Evolutionary conservation across 2,113 vertebrate genomes (phyloP).

Genomic region (Hiodon tergisus): DNA sequence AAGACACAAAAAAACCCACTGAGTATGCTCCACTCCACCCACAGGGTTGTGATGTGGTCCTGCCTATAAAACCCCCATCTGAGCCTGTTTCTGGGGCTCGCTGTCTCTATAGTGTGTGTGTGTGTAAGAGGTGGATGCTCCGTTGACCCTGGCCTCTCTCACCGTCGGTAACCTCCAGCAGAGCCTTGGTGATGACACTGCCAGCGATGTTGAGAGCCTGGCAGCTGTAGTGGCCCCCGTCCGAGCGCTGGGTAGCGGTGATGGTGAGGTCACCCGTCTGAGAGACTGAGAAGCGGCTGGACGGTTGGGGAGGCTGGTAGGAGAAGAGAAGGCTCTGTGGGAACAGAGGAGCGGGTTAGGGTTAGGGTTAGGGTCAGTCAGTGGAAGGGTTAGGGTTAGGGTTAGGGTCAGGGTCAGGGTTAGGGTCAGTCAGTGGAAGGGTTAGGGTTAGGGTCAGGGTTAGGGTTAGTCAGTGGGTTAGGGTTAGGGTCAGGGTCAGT

Average conservation of each 20-base stretch:
- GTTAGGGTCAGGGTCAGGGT: not conserved
- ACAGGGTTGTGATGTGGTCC: too few relatives aligned
- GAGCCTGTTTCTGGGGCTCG: too few relatives aligned
- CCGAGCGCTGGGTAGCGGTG: slow-evolving; percentile 82
- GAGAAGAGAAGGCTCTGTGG: slow-evolving; percentile 89
- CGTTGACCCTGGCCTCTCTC: slow-evolving; percentile 37
- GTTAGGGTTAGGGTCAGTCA: not conserved
- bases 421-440: too few relatives aligned
- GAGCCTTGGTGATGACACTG: slow-evolving; percentile 88
- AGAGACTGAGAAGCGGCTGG: slow-evolving; percentile 89
- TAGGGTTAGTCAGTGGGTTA: too few relatives aligned
- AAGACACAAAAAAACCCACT: too few relatives aligned
- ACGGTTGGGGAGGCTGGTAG: slow-evolving; percentile 85
- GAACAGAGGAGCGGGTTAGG: not conserved
- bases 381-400: not conserved
- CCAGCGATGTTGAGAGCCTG: slow-evolving; percentile 96
- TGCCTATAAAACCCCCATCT: too few relatives aligned
- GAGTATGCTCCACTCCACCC: too few relatives aligned
- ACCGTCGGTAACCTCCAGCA: slow-evolving; percentile 95
- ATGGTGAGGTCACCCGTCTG: slow-evolving; percentile 90
- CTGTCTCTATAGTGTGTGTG: too few relatives aligned
- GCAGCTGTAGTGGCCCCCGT: slow-evolving; percentile 93
- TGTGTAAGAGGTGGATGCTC: too few relatives aligned
- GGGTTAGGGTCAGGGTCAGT: too few relatives aligned
- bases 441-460: too few relatives aligned